Base-by-base conservation (phyloP, 2,797 vertebrate genomes). In the Spinibarbus caldwelli region DNA sequence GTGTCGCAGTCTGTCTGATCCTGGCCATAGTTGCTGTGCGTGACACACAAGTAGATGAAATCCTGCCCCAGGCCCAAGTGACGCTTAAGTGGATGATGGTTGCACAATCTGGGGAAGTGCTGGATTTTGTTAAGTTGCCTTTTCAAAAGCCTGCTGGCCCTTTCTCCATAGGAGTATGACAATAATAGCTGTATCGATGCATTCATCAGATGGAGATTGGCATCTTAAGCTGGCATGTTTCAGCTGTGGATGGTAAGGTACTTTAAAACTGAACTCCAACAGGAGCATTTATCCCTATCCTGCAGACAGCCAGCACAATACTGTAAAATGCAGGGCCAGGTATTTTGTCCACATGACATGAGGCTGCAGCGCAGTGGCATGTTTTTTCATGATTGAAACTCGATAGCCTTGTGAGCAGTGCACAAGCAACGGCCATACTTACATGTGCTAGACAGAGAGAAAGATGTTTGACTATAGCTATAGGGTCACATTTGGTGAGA, bases 321-420 rank as follows among this genome's bases (percentile, higher is more conserved):
- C 73, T 59, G 49, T 59, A 68, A 85, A 88, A 87, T 68, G 66
- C 71, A 78, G 71, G 73, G 83, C 75, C 79, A 83, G 86, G 88
- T 88, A 85, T 91, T 91, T 90, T 89, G 86, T 86, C 86, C 85
- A 83, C 78, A 85, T 75, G 84, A 80, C 86, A 78, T 26, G 57
- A 75, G 80, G 75, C 59, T 4, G 82, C 78, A 84, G 78, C 21
- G 31, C 80, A 83, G 78, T 52, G 75, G 81, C 89, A 87, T 87
- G 85, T 89, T 86, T 49, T 78, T 47, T 78, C 75, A 67, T 64
- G 87, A 88, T 23, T 83, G 57, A 68, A 82, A 77, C 73, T 52
- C 3, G 83, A 88, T 87, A 83, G 75, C 31, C 29, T 34, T 66
- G 10, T 67, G 62, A 80, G 19, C 9, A 31, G 59, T 45, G n/a